Percentiles rank a stretch among this genome's conserved stretches.
Evolutionary conservation across 2,113 vertebrate genomes (phyloP).

Genomic region (Eleginops maclovinus): DNA sequence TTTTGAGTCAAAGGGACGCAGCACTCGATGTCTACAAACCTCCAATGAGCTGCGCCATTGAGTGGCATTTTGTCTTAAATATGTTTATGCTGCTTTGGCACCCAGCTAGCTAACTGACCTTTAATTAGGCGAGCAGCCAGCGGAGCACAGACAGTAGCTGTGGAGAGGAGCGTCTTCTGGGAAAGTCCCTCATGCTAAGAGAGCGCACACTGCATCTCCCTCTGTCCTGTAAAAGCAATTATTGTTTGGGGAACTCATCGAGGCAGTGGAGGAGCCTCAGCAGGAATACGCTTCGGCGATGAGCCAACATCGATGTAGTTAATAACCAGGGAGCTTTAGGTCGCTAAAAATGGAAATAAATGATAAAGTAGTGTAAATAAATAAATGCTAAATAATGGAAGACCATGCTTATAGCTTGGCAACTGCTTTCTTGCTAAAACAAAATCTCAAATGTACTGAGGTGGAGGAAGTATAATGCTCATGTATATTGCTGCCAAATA

Average conservation of each 20-base stretch:
- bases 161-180: constrained; percentile 46
- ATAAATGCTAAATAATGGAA: constrained; percentile 42
- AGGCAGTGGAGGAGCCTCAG: constrained; percentile 29
- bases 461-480: background rate
- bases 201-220: constrained; percentile 26
- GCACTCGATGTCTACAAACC: constrained; percentile 22
- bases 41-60: constrained; percentile 7
- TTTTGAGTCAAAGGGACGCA: constrained; percentile 9
- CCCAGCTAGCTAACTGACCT: constrained; percentile 69
- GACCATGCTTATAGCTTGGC: constrained; percentile 1
- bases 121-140: constrained; percentile 73
- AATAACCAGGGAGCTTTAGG: constrained; percentile 44
- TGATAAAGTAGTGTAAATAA: constrained; percentile 45
- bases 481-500: constrained; percentile 58
- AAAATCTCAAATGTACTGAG: background rate
- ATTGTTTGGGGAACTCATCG: constrained; percentile 46
- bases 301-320: constrained; percentile 22
- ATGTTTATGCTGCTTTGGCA: constrained; percentile 61
- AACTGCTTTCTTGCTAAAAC: background rate
- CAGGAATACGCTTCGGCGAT: constrained; percentile 39
- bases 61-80: constrained; percentile 64
- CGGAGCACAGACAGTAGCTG: constrained; percentile 56
- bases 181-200: constrained; percentile 34
- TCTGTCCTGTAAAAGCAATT: constrained; percentile 52
- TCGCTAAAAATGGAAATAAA: constrained; percentile 31